Percentiles rank a stretch among this genome's conserved stretches.
phyloP scores from a whole-genome alignment of 2,113 vertebrate species.

The Athene cunicularia region DNA sequence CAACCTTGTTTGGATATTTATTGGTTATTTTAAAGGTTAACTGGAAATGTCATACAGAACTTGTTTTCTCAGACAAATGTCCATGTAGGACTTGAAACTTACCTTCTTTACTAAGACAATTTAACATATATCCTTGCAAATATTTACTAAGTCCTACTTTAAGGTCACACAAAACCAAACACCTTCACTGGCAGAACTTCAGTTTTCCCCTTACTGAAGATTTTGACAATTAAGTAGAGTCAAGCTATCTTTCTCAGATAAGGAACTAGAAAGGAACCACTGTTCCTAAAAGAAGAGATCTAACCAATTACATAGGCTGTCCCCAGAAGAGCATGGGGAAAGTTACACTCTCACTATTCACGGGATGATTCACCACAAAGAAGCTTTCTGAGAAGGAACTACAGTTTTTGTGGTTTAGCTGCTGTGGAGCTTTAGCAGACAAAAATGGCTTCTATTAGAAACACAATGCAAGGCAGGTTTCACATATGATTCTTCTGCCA shows the following conservation, averaged over 20 bases:
- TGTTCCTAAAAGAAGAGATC: not conserved
- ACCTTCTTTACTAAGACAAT: not conserved
- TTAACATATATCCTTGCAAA: not conserved
- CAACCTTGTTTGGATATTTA: not conserved
- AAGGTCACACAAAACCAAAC: not conserved
- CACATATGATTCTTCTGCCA: not conserved
- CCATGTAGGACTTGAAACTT: not conserved
- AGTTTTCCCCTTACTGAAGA: not conserved
- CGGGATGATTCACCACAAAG: slow-evolving; percentile 19
- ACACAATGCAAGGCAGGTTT: not conserved
- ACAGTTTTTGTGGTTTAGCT: not conserved
- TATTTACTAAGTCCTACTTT: not conserved
- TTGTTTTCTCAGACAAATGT: not conserved
- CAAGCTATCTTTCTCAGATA: not conserved
- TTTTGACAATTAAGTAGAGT: not conserved
- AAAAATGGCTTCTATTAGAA: not conserved
- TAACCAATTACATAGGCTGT: not conserved
- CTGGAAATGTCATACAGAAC: not conserved
- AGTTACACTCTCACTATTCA: not conserved
- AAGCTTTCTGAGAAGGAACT: not conserved
- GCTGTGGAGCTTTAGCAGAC: not conserved
- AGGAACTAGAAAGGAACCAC: not conserved
- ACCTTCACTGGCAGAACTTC: not conserved
- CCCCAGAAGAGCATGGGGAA: not conserved
- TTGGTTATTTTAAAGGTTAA: not conserved